These are phyloP conservation scores for Tethea ocularis DNA, from an alignment of 2,888 invertebrate species.

Conservation along the genomic window DNA sequence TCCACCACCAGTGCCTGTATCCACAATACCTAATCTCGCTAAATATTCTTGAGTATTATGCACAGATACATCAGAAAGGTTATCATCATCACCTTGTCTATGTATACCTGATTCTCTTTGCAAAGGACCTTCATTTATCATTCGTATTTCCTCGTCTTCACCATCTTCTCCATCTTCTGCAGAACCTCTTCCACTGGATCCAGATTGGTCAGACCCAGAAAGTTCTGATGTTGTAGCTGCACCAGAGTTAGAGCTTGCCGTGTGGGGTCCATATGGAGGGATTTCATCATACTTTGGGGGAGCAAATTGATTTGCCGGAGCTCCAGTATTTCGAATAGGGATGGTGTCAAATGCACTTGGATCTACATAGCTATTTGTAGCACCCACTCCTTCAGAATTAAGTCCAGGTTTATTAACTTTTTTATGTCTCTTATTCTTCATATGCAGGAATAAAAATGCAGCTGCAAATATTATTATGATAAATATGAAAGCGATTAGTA, in stretches of 20 bases:
- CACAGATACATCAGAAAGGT: slow-evolving; percentile 94
- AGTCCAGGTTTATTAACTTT: slow-evolving; percentile 91
- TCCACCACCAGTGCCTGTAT: slow-evolving; percentile 87
- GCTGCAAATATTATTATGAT: slow-evolving; percentile 93
- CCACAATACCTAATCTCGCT: slow-evolving; percentile 96
- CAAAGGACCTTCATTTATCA: slow-evolving; percentile 97
- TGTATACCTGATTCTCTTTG: slow-evolving; percentile 89
- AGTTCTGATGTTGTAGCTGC: slow-evolving; percentile 94
- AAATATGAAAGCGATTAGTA: slow-evolving; percentile 91
- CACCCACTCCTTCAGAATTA: slow-evolving; percentile 89
- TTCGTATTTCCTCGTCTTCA: slow-evolving; percentile 98
- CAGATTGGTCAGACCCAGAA: slow-evolving; percentile 97
- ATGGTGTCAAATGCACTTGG: slow-evolving; percentile 95
- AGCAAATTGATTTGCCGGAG: slow-evolving; percentile 88
- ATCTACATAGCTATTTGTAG: slow-evolving; percentile 93
- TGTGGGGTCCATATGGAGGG: slow-evolving; percentile 91
- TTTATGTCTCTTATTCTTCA: slow-evolving; percentile 91
- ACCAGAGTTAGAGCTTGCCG: slow-evolving; percentile 90
- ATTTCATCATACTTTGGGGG: slow-evolving; percentile 97
- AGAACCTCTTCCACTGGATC: slow-evolving; percentile 97
- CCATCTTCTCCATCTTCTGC: slow-evolving; percentile 97
- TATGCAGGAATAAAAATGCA: slow-evolving; percentile 92
- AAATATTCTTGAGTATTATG: slow-evolving; percentile 98
- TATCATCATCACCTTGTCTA: slow-evolving; percentile 85
- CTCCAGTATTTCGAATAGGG: slow-evolving; percentile 88